These are phyloP conservation scores for Uropetala carovei DNA, from an alignment of 2,888 invertebrate genomes.

Conservation along the genomic window DNA sequence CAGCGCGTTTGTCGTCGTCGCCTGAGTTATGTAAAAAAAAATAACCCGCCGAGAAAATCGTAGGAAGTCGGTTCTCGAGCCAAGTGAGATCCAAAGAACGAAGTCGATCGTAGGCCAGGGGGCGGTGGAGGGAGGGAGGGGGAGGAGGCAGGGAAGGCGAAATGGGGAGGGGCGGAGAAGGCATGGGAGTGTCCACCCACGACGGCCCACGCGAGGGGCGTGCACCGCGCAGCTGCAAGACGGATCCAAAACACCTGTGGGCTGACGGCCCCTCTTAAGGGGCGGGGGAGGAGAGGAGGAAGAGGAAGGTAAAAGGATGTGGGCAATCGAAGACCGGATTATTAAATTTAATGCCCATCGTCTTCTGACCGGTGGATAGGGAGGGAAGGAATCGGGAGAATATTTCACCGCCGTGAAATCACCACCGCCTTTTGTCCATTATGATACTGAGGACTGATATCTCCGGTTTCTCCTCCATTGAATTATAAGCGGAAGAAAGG, in stretches of 20 bases:
- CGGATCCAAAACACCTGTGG: slow-evolving; percentile 29
- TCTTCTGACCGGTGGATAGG: not conserved
- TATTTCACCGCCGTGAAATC: not conserved
- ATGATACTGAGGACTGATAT: not conserved
- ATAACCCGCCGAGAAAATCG: not conserved
- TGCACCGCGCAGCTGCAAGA: not conserved
- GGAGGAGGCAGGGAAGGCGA: no score
- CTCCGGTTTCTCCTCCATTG: not conserved
- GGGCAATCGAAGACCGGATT: not conserved
- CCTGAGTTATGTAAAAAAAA: not conserved
- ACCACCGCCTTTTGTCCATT: not conserved
- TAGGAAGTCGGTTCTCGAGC: not conserved
- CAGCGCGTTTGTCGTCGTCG: not conserved
- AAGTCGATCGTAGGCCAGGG: not conserved
- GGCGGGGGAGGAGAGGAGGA: not conserved
- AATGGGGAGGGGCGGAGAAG: not conserved
- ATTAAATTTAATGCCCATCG: not conserved
- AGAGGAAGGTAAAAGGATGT: not conserved
- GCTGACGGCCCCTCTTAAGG: not conserved
- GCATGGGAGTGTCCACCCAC: not conserved
- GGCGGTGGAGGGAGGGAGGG: not conserved
- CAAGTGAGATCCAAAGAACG: not conserved
- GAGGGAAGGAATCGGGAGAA: not conserved
- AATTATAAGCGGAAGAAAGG: no score
- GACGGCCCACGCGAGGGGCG: not conserved